Evolutionary conservation across 2,888 invertebrate genomes (phyloP).

Genomic region (Crocallis elinguaria): DNA sequence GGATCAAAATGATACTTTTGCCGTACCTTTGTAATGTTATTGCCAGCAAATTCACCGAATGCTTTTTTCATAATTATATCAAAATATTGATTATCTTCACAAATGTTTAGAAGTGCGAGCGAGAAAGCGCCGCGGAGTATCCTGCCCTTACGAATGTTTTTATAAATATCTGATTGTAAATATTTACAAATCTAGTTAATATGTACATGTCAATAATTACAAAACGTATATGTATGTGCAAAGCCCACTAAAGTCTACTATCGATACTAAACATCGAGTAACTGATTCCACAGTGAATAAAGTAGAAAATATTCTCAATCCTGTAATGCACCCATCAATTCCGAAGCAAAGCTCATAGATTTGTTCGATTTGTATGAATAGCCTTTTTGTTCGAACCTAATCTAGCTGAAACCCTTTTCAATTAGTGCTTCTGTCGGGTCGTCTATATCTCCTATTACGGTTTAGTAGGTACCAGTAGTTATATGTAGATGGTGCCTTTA

Average conservation of each 20-base stretch:
- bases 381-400: slow-evolving; percentile 39
- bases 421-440: slow-evolving; percentile 36
- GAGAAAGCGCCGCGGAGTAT: too few species aligned
- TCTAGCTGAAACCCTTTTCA: slow-evolving; percentile 43
- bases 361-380: slow-evolving; percentile 38
- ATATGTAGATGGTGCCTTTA: background rate
- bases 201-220: too few species aligned
- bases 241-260: background rate
- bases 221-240: background rate
- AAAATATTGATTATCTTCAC: too few species aligned
- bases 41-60: too few species aligned
- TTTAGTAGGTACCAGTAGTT: slow-evolving; percentile 8
- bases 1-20: too few species aligned
- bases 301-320: slow-evolving; percentile 32
- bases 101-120: too few species aligned
- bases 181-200: too few species aligned
- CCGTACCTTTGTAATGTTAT: too few species aligned
- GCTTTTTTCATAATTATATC: too few species aligned
- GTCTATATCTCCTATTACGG: slow-evolving; percentile 31
- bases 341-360: slow-evolving; percentile 33
- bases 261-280: background rate
- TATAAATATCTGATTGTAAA: too few species aligned
- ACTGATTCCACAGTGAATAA: slow-evolving; percentile 14
- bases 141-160: too few species aligned
- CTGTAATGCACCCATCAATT: slow-evolving; percentile 37